Conservation (phyloP, 2,888 invertebrate species). For the Patella pellucida region DNA sequence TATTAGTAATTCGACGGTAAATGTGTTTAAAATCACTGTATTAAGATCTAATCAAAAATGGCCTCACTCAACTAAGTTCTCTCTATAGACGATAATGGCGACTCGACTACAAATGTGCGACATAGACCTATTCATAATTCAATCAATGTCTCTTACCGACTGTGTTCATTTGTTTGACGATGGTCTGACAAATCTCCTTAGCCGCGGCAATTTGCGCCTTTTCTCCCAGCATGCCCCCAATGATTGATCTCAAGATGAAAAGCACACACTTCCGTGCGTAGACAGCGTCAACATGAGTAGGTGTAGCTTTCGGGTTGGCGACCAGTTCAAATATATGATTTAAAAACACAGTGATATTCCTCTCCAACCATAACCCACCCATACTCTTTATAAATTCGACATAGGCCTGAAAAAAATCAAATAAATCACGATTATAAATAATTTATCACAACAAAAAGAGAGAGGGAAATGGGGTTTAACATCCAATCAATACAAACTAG, state of each 20-base stretch:
- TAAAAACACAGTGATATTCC: constrained; percentile 88
- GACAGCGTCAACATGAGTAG: constrained; percentile 96
- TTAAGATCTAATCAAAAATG: no score
- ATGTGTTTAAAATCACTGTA: no score
- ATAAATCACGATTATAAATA: neutral
- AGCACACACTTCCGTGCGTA: constrained; percentile 97
- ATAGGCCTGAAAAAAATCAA: constrained; percentile 80
- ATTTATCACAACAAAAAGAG: neutral
- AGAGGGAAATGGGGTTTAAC: neutral
- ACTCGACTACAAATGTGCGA: no score
- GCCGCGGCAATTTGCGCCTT: constrained; percentile 93
- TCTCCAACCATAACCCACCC: constrained; percentile 95
- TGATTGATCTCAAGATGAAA: constrained; percentile 90
- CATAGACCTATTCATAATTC: no score
- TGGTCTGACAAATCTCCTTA: constrained; percentile 91
- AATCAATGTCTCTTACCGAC: constrained; percentile 51
- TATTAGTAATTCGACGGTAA: no score
- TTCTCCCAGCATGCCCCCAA: constrained; percentile 95
- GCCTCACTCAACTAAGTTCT: no score
- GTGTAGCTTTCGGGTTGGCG: constrained; percentile 94
- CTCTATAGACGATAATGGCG: no score
- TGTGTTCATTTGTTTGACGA: constrained; percentile 91
- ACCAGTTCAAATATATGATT: constrained; percentile 90
- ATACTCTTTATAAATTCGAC: constrained; percentile 94
- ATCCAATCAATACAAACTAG: no score